phyloP scores from a whole-genome alignment of 2,888 invertebrate genomes.

The Lycaena phlaeas region DNA sequence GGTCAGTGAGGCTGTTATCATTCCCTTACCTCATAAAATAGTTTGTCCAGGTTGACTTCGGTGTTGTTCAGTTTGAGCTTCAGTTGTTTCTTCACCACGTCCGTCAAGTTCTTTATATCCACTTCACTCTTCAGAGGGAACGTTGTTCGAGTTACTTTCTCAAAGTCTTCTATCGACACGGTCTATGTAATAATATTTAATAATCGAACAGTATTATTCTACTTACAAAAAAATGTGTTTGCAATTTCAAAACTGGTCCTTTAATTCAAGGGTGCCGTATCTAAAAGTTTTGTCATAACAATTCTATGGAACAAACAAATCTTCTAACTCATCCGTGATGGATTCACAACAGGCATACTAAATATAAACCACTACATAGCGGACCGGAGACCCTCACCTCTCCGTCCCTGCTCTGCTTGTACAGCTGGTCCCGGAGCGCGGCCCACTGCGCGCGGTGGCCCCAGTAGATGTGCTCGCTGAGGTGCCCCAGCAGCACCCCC shows the following conservation, averaged over 20 bases:
- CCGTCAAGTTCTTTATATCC: constrained; percentile 55
- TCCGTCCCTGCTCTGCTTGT: constrained; percentile 34
- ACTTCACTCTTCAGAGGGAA: constrained; percentile 65
- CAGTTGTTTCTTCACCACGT: constrained; percentile 55
- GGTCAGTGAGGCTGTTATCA: too few species aligned
- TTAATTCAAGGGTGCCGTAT: too few species aligned
- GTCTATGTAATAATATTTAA: constrained; percentile 34
- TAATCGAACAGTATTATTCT: too few species aligned
- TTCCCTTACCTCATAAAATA: constrained; percentile 51
- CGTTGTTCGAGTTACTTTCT: constrained; percentile 44
- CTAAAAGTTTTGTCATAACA: too few species aligned
- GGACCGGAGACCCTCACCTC: constrained; percentile 30
- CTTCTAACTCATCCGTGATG: too few species aligned
- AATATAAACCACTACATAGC: too few species aligned
- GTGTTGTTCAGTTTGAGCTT: constrained; percentile 49
- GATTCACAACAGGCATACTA: too few species aligned
- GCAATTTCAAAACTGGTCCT: too few species aligned
- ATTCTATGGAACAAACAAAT: too few species aligned
- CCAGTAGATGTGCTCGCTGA: constrained; percentile 57
- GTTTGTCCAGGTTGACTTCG: constrained; percentile 53
- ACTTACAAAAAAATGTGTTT: too few species aligned
- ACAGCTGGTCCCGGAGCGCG: constrained; percentile 35
- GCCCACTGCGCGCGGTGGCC: constrained; percentile 46
- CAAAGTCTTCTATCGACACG: constrained; percentile 54
- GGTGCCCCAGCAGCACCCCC: constrained; percentile 52